These are phyloP conservation scores for Rhinella marina DNA, from an alignment of 2,797 vertebrate genomes.

Conservation along the genomic window DNA sequence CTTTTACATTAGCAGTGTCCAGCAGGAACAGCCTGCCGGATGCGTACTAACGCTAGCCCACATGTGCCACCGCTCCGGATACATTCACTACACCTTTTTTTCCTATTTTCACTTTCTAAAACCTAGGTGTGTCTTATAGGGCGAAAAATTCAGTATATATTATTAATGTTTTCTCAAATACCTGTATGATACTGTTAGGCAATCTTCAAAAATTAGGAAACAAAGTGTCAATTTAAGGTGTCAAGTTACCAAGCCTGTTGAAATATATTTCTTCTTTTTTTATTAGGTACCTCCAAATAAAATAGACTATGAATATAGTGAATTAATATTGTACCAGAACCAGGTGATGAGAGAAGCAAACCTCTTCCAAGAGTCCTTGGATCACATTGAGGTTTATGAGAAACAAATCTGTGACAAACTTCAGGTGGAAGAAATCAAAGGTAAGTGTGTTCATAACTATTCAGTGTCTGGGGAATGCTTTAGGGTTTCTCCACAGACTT, in stretches of 20 bases:
- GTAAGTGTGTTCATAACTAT: conserved; percentile 70
- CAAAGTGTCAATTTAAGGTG: neutral
- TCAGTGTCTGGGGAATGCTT: too few relatives aligned
- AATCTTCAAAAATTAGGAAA: too few relatives aligned
- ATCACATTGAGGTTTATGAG: conserved; percentile 94
- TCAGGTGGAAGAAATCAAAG: conserved; percentile 96
- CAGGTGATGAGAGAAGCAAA: conserved; percentile 96
- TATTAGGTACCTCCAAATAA: conserved; percentile 94
- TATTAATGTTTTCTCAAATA: too few relatives aligned
- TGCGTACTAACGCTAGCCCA: too few relatives aligned
- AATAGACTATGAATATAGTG: conserved; percentile 99
- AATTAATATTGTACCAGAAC: conserved; percentile 96
- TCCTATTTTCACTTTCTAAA: too few relatives aligned
- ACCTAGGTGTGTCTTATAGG: too few relatives aligned
- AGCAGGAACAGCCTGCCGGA: too few relatives aligned
- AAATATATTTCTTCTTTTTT: neutral
- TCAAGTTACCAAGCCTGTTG: neutral
- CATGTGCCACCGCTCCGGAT: too few relatives aligned
- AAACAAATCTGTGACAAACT: conserved; percentile 99
- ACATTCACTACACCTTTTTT: too few relatives aligned
- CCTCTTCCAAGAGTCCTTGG: conserved; percentile 92
- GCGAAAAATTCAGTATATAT: too few relatives aligned
- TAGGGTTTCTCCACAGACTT: neutral
- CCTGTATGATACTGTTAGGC: too few relatives aligned
- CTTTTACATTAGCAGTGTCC: too few relatives aligned